phyloP scores from a whole-genome alignment of 2,113 vertebrate genomes.

The Xenopus laevis region DNA sequence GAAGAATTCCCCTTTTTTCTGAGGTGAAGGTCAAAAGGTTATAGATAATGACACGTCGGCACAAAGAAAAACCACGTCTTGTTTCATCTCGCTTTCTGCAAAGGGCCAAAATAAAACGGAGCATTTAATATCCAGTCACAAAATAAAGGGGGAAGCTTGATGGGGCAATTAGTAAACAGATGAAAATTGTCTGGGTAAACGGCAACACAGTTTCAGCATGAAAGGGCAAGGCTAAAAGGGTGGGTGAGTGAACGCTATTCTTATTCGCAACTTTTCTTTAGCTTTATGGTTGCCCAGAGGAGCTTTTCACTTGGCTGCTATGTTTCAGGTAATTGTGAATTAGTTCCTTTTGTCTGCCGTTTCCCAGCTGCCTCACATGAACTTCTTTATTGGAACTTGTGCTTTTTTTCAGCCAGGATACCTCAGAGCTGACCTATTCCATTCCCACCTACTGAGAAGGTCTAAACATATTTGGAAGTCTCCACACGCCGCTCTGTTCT shows the following conservation, averaged over 20 bases:
- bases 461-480: background rate
- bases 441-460: conserved; percentile 6
- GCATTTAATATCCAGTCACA: background rate
- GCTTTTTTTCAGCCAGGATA: background rate
- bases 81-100: background rate
- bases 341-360: conserved; percentile 19
- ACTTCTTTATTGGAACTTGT: background rate
- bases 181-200: conserved; percentile 22
- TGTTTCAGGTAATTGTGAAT: conserved; percentile 43
- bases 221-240: conserved; percentile 26
- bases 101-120: conserved; percentile 12
- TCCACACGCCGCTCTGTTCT: background rate
- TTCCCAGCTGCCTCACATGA: conserved; percentile 15
- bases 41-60: background rate
- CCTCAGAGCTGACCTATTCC: background rate
- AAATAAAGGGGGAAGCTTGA: conserved; percentile 12
- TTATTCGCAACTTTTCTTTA: conserved; percentile 27
- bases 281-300: conserved; percentile 26
- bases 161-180: conserved; percentile 32
- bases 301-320: conserved; percentile 28
- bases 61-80: background rate
- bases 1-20: conserved; percentile 1
- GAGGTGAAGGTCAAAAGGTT: conserved; percentile 33
- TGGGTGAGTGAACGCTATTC: conserved; percentile 25
- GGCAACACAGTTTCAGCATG: conserved; percentile 9